Evolutionary conservation across 2,797 vertebrate species (phyloP), one percentile per base, ranked within the genome.

Genomic region (Aplochiton taeniatus): DNA sequence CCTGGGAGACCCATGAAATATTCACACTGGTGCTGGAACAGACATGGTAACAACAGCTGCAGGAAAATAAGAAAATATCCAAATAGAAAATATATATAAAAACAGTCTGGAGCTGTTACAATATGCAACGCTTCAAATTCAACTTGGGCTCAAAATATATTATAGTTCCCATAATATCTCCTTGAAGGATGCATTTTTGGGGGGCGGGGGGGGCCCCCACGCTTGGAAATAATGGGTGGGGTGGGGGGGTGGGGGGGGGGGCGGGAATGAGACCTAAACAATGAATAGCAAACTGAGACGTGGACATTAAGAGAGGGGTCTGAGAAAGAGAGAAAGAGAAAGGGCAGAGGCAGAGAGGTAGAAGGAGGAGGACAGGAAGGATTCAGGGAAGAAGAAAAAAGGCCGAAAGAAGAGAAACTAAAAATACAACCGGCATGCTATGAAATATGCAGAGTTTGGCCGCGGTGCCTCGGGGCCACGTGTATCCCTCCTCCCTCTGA

Each of bases 211-310:
- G 41, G 1, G 42, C 31, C 48, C 52, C 49, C 62, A 74, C 54
- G 59, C 62, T 46, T 66, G n/a, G n/a, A n/a, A n/a, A n/a, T n/a
- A n/a, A n/a, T 95, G 82, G 96, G 96, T 68, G 89, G 92, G 0
- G 94, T 94, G 58, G 85, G 91, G 14, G 93, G 93, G 73, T 92
- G 86, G 78, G 93, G 92, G 0, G 95, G 95, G 0, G 96, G 97
- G 82, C 90, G 92, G 0, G 97, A 98, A 16, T 83, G 88, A 11
- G 90, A 92, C 75, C 92, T 92, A 82, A 59, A 47, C 67, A 71
- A 43, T 75, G 58, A 49, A 18, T 16, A 8, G 1, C 44, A 11
- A n/a, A 58, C 31, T 11, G 11, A 14, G 51, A n/a, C 16, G 4
- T 17, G 19, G 20, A 10, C 7, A 16, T 16, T 13, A 42, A 53